phyloP scores from a whole-genome alignment of 2,888 invertebrate genomes.

The Agrenia bidenticulata region DNA sequence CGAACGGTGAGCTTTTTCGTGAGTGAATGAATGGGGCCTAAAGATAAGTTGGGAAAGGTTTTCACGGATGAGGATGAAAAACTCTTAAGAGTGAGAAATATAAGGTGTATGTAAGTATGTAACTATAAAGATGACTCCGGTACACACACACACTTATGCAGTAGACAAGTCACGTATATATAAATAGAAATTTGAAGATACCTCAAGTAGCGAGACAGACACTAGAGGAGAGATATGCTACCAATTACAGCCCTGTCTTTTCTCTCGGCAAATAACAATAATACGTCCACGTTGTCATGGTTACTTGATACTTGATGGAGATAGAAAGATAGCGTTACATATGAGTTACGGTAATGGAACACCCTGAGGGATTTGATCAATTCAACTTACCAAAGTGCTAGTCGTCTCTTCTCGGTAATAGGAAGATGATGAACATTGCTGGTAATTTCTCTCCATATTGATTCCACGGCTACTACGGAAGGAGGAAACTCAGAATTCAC shows the following conservation, averaged over 20 bases:
- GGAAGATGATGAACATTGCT: not conserved
- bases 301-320: conserved; percentile 8
- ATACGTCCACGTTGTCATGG: conserved; percentile 17
- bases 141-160: not conserved
- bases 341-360: not conserved
- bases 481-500: conserved; percentile 14
- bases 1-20: conserved; percentile 20
- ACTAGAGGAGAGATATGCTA: conserved; percentile 8
- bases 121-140: not conserved
- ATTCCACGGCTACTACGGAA: not conserved
- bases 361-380: not conserved
- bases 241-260: conserved; percentile 13
- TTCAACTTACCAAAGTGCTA: conserved; percentile 11
- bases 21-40: conserved; percentile 13
- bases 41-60: conserved; percentile 27
- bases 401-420: not conserved
- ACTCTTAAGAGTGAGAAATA: not conserved
- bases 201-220: conserved; percentile 1
- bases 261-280: conserved; percentile 8
- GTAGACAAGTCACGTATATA: not conserved
- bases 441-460: conserved; percentile 12
- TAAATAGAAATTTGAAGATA: conserved; percentile 21
- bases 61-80: conserved; percentile 8
- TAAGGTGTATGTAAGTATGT: no score
- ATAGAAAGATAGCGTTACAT: not conserved